Evolutionary conservation across 2,888 invertebrate genomes (phyloP), one percentile per base, ranked within the genome.

Genomic region (Diarsia dahlii): DNA sequence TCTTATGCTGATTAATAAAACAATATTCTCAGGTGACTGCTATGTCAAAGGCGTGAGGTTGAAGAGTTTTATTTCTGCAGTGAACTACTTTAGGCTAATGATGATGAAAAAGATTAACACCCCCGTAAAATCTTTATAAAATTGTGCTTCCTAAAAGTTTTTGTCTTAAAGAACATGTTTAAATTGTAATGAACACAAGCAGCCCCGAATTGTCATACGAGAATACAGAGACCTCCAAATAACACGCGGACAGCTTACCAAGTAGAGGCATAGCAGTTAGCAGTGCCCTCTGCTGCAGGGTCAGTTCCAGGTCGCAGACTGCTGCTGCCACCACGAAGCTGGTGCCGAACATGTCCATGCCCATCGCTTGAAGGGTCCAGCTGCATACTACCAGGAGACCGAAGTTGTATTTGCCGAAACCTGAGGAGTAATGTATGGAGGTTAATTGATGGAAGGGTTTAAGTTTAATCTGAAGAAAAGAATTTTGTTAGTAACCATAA

Each of bases 301-400:
- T 95, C 34, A 98, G 93, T 20, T 97, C 90, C 28, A 98, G 95
- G 89, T 98, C 98, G 87, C 98, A 98, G 78, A 97, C 97, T 0
- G 98, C 98, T 0, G 98, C 97, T 0, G 98, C 98, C 68, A 98
- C 96, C 75, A 98, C 97, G 90, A 98, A 98, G 64, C 98, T 97
- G 77, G 97, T 97, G 2, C 96, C 96, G 68, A 96, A 96, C 75
- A 96, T 91, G 70, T 96, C 96, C 95, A 96, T 93, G 6, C 95
- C 96, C 96, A 96, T 96, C 0, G 96, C 96, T 76, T 96, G 96
- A 0, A 96, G 90, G 0, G 95, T 95, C 95, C 95, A 95, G 77
- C 95, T 95, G 88, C 96, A 96, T 18, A 95, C 91, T 64, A 95
- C 84, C 8, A 96, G 93, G 13, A 96, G 88, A 0, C 94, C 91